Percentiles rank a stretch among this genome's conserved stretches.
phyloP scores from a whole-genome alignment of 1,140 invertebrate species.

The Ruditapes philippinarum region DNA sequence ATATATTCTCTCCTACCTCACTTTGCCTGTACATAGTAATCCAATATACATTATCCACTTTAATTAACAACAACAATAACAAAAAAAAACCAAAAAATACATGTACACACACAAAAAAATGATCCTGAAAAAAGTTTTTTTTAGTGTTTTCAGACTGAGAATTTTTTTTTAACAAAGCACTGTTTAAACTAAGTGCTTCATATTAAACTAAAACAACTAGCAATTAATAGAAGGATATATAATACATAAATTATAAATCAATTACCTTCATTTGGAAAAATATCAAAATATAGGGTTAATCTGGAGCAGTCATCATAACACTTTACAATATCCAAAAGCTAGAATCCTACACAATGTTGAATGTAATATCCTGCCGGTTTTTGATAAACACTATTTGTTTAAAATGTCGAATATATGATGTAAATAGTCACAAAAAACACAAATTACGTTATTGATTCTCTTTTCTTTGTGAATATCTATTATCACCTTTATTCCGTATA shows the following conservation, averaged over 20 bases:
- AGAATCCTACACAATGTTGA: not conserved
- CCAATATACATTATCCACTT: too few species aligned
- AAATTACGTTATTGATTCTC: not conserved
- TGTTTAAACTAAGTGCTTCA: too few species aligned
- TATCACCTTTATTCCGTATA: not conserved
- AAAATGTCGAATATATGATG: not conserved
- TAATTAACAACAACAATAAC: too few species aligned
- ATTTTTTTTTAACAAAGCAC: too few species aligned
- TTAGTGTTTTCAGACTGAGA: too few species aligned
- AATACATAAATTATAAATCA: too few species aligned
- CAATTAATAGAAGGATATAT: too few species aligned
- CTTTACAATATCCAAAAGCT: constrained; percentile 12
- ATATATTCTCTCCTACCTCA: not conserved
- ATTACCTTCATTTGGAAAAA: constrained; percentile 39
- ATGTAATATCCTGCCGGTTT: not conserved
- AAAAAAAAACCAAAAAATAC: too few species aligned
- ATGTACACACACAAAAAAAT: too few species aligned
- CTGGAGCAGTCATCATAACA: constrained; percentile 7
- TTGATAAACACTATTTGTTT: not conserved
- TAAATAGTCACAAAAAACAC: not conserved
- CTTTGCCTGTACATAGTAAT: too few species aligned
- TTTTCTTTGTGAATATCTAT: not conserved
- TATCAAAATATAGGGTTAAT: constrained; percentile 24
- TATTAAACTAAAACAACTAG: too few species aligned
- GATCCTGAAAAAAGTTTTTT: too few species aligned